These are phyloP conservation scores for Corydoras sp. DNA, from an alignment of 2,113 vertebrate genomes.

Conservation along the genomic window DNA sequence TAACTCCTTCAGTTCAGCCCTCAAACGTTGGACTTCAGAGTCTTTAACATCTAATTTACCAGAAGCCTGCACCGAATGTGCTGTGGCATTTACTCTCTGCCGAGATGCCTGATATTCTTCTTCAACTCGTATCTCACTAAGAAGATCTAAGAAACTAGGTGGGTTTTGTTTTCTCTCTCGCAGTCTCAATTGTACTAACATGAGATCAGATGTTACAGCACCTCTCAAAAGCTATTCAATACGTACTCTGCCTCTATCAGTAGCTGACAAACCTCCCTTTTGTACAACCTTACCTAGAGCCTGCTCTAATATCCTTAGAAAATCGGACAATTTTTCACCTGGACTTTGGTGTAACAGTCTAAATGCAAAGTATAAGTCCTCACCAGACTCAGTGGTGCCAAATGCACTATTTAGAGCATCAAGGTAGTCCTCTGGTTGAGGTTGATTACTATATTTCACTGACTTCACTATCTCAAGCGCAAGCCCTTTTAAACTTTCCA, in stretches of 20 bases:
- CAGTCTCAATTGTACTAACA: neutral
- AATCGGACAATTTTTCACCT: neutral
- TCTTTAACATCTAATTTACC: no score
- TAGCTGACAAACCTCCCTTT: neutral
- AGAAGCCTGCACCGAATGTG: no score
- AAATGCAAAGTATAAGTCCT: conserved; percentile 38
- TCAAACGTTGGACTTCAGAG: no score
- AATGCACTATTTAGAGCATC: conserved; percentile 25
- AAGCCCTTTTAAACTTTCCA: conserved; percentile 37
- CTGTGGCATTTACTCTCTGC: no score
- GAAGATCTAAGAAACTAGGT: conserved; percentile 2
- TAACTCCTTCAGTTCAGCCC: no score
- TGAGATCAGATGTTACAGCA: neutral
- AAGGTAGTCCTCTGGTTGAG: conserved; percentile 21
- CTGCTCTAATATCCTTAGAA: neutral
- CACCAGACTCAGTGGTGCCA: conserved; percentile 27
- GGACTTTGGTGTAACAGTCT: neutral
- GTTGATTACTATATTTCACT: conserved; percentile 13
- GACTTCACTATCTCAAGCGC: conserved; percentile 36
- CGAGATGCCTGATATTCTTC: conserved; percentile 15
- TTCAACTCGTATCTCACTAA: conserved; percentile 26
- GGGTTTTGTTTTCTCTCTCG: neutral
- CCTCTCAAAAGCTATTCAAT: neutral
- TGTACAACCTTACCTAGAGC: neutral
- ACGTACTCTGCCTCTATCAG: neutral